Evolutionary conservation across 2,797 vertebrate genomes (phyloP).

Genomic region (Chelmon rostratus): DNA sequence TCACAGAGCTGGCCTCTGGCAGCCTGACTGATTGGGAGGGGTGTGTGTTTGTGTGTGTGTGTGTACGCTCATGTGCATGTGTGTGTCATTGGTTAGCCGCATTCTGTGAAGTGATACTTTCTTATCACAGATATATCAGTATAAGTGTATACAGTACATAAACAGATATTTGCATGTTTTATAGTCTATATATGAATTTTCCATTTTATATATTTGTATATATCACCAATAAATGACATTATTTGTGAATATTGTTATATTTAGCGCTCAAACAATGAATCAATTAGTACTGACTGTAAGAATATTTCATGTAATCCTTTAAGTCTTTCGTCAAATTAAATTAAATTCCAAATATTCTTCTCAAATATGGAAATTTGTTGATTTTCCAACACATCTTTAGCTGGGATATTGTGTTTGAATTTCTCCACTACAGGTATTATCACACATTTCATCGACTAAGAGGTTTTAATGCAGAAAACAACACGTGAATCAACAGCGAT

Average conservation of each 20-base stretch:
- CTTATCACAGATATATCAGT: background rate
- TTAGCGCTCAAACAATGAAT: background rate
- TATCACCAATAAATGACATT: too few relatives aligned
- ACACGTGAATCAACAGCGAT: background rate
- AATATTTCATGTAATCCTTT: background rate
- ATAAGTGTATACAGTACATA: too few relatives aligned
- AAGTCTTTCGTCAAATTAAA: background rate
- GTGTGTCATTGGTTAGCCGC: background rate
- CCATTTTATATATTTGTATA: background rate
- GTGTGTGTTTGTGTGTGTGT: background rate
- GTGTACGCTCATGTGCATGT: background rate
- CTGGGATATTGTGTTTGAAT: background rate
- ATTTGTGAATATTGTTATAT: background rate
- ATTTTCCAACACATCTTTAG: background rate
- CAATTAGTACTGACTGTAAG: too few relatives aligned
- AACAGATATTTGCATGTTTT: background rate
- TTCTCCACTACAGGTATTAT: background rate
- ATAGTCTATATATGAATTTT: background rate
- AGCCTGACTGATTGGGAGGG: constrained; percentile 35
- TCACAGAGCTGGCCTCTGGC: constrained; percentile 55
- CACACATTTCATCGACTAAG: background rate
- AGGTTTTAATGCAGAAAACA: background rate
- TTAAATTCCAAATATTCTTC: background rate
- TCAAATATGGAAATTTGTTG: background rate
- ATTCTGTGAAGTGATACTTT: background rate